Base-by-base conservation (phyloP, 1,140 invertebrate genomes). In the Dinoponera quadriceps region DNA sequence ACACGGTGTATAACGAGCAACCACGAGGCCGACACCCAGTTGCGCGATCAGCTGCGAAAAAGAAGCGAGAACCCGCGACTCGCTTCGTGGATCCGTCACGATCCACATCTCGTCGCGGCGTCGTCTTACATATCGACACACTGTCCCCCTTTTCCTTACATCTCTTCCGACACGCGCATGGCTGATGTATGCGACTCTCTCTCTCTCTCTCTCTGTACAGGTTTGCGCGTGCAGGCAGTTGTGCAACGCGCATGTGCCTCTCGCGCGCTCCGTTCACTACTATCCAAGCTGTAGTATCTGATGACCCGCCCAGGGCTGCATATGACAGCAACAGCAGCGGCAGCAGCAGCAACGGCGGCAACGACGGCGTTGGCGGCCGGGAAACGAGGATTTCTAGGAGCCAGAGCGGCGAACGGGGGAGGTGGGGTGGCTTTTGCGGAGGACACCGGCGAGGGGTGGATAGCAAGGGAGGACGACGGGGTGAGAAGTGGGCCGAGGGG, bases 301-400 rank as follows among this genome's bases (percentile, higher is more conserved):
- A 94, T 94, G 94, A 94, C 93, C 93, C 92, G 92, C 91, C 92
- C 93, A 92, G 90, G 88, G 89, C 93, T 94, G 94, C 91, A 88
- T 92, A 90, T 94, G 94, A 94, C 94, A 94, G 93, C 91, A 83
- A 59, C 87, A 86, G 87, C 80, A 71, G 14, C 72, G n/a, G 57
- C 72, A 29, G 71, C 71, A 38, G 33, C 38, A 44, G 38, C 38
- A 59, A 1, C 71, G 54, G 16, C 71, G 14, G 54, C 33, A 16
- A 13, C 55, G 29, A 69, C 65, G 63, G 68, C 83, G 72, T 9
- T 48, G 38, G 57, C 27, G 48, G 18, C 65, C 90, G 92, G 91
- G 92, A 93, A 93, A 93, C 89, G 92, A 92, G 93, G 90, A 93
- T 90, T 93, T 85, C 84, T 86, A 89, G 90, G 85, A 71, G 60